Evolutionary conservation across 2,113 vertebrate species (phyloP).

Genomic region (Chunga burmeisteri): DNA sequence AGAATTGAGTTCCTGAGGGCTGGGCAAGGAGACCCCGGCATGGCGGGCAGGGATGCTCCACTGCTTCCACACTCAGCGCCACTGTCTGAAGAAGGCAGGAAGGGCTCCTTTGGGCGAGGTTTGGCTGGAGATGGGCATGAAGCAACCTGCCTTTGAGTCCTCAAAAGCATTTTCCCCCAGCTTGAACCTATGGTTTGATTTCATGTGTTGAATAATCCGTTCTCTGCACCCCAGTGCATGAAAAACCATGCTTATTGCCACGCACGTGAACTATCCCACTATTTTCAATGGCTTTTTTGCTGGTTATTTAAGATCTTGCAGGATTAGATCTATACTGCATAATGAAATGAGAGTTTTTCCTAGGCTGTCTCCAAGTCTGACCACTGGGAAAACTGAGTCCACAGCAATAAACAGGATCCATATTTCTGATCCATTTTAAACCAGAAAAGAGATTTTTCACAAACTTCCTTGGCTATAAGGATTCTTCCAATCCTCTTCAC

Average conservation of each 20-base stretch:
- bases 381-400: neutral
- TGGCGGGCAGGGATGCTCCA: neutral
- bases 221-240: neutral
- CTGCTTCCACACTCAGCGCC: neutral
- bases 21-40: neutral
- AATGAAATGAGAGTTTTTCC: neutral
- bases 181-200: neutral
- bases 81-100: neutral
- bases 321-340: neutral
- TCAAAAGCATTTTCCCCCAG: neutral
- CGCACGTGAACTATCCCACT: neutral
- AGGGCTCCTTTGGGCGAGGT: fast-evolving
- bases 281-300: neutral
- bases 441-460: conserved; percentile 6
- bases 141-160: neutral
- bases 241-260: neutral
- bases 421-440: conserved; percentile 25
- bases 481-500: conserved; percentile 12
- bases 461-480: neutral
- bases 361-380: neutral
- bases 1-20: neutral
- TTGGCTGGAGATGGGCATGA: neutral
- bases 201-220: neutral
- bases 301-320: neutral
- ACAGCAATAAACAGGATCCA: neutral